A percentile compares a stretch with the other conserved stretches of the same genome.
Evolutionary conservation across 2,888 invertebrate genomes (phyloP).

Genomic region (Geotrupes spiniger): DNA sequence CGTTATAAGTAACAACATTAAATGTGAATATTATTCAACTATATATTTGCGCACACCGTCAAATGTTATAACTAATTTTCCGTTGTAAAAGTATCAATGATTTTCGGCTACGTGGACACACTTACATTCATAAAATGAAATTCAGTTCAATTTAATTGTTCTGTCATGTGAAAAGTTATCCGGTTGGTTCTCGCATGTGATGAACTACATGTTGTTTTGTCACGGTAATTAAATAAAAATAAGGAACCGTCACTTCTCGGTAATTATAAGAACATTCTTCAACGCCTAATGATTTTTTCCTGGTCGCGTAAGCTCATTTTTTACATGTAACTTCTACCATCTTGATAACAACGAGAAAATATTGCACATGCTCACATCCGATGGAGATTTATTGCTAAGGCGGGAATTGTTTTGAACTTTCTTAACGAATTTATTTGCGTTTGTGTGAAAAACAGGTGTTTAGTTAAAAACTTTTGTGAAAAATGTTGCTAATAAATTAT

Average conservation of each 20-base stretch:
- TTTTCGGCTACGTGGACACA: too few relatives aligned
- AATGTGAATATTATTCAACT: too few relatives aligned
- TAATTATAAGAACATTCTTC: slow-evolving; percentile 42
- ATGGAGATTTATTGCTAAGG: slow-evolving; percentile 1
- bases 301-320: slow-evolving; percentile 1
- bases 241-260: slow-evolving; percentile 31
- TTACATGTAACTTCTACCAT: slow-evolving; percentile 8
- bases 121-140: background rate
- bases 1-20: too few relatives aligned
- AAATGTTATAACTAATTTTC: too few relatives aligned
- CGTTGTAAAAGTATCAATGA: too few relatives aligned
- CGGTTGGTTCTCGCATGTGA: slow-evolving; percentile 7
- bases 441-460: too few relatives aligned
- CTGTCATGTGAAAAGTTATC: slow-evolving; percentile 12
- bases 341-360: slow-evolving; percentile 14
- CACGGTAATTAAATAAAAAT: slow-evolving; percentile 43
- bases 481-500: too few relatives aligned
- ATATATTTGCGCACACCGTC: too few relatives aligned
- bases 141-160: slow-evolving; percentile 1
- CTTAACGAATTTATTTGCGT: too few relatives aligned
- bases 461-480: too few relatives aligned
- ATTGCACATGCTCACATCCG: slow-evolving; percentile 5
- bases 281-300: slow-evolving; percentile 35
- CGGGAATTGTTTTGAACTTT: too few relatives aligned
- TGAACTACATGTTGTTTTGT: slow-evolving; percentile 32